Evolutionary conservation across 2,888 invertebrate genomes (phyloP).

Genomic region (Alentia gelatinosa): DNA sequence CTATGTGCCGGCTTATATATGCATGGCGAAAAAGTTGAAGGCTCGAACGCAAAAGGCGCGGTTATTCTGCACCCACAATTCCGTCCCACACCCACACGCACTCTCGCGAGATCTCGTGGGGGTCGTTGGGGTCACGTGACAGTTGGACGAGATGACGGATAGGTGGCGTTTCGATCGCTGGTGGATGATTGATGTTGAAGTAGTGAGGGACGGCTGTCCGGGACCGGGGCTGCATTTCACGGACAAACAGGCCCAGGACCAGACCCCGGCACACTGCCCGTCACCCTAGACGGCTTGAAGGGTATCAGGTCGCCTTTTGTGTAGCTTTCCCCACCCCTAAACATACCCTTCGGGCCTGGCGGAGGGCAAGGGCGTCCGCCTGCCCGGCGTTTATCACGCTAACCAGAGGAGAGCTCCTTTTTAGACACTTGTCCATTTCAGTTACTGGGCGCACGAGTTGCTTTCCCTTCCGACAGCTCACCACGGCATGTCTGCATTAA

Average conservation of each 20-base stretch:
- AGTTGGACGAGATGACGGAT: constrained; percentile 17
- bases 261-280: neutral
- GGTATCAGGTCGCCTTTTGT: constrained; percentile 1
- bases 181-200: constrained; percentile 16
- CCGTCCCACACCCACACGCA: too few species aligned
- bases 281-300: neutral
- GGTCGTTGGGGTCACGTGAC: constrained; percentile 34
- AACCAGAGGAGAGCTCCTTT: neutral
- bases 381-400: neutral
- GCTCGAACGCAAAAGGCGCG: too few species aligned
- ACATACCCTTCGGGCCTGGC: neutral
- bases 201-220: neutral
- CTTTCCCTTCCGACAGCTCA: neutral
- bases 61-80: too few species aligned
- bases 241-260: neutral
- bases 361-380: too few species aligned
- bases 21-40: too few species aligned
- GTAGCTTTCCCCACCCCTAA: neutral
- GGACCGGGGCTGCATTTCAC: neutral
- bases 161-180: constrained; percentile 9
- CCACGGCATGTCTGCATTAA: neutral
- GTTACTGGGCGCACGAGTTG: neutral
- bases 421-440: neutral
- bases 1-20: too few species aligned
- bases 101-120: constrained; percentile 40